A percentile compares a stretch with the other conserved stretches of the same genome.
These are phyloP conservation scores for Eumacrocentrus americanus DNA, from an alignment of 2,888 invertebrate genomes.

Conservation along the genomic window DNA sequence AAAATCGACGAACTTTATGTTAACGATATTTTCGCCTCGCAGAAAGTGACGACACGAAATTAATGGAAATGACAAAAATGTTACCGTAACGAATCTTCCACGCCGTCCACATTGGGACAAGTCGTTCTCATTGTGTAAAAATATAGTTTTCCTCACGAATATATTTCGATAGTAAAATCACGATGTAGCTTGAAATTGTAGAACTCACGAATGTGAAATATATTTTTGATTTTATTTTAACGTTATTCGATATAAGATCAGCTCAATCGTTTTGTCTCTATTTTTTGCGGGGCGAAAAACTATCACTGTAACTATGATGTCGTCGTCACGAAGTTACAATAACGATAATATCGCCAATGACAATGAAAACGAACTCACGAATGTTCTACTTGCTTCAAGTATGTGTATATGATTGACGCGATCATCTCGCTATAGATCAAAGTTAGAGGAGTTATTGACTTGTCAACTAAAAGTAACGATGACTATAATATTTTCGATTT, in stretches of 20 bases:
- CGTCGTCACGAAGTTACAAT: slow-evolving; percentile 32
- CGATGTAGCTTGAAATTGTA: slow-evolving; percentile 24
- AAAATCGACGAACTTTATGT: slow-evolving; percentile 19
- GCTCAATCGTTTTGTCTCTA: slow-evolving; percentile 34
- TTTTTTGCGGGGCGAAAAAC: neutral
- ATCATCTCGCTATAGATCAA: slow-evolving; percentile 17
- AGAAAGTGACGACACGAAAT: slow-evolving; percentile 20
- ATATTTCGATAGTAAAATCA: slow-evolving; percentile 17
- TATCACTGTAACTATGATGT: too few relatives aligned
- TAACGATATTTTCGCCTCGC: slow-evolving; percentile 38
- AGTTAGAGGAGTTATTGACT: slow-evolving; percentile 34
- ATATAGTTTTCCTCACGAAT: slow-evolving; percentile 28
- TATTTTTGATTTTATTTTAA: slow-evolving; percentile 52
- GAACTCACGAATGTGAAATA: slow-evolving; percentile 36
- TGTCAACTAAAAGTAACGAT: slow-evolving; percentile 40
- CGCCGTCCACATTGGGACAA: slow-evolving; percentile 49
- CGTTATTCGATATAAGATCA: slow-evolving; percentile 26
- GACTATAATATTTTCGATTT: slow-evolving; percentile 54
- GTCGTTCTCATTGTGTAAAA: slow-evolving; percentile 34
- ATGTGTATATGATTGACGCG: slow-evolving; percentile 19
- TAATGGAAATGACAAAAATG: slow-evolving; percentile 4
- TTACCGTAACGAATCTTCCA: slow-evolving; percentile 38
- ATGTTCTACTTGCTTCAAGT: slow-evolving; percentile 24
- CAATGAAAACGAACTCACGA: slow-evolving; percentile 6
- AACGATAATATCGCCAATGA: slow-evolving; percentile 11